Base-by-base conservation (phyloP, 2,113 vertebrate genomes). In the Pseudorhombus dupliciocellatus region DNA sequence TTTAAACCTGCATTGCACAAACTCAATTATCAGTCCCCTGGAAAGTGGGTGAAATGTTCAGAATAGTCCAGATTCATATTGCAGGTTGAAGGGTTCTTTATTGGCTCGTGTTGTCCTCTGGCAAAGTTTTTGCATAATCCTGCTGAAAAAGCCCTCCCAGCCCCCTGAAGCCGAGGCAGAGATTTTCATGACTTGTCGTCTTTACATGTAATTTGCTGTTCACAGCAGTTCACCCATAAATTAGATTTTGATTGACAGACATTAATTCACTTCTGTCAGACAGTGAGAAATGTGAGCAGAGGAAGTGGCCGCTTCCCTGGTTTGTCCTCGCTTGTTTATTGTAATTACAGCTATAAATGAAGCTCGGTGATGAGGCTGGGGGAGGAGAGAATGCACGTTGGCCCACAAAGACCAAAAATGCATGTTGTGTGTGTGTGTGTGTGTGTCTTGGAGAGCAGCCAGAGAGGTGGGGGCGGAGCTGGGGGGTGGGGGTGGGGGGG, bases 331-430 rank as follows among this genome's bases (percentile, higher is more conserved):
- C 42, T 73, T 63, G 81, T 88, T 88, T 88, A 73, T 88, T 90
- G 68, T 86, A 89, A 89, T 88, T 83, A 81, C 77, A 86, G 77
- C 75, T 85, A 76, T 83, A 87, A 84, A 89, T 84, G 78, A 90
- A 84, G 74, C 67, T 72, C 31, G 75, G 67, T 79, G 75, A 75
- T 73, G 66, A 56, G 30, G 22, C 0, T 31, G 73, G 84, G 81
- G 69, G 69, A 71, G 54, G 79, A 78, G 65, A 75, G 73, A 84
- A 83, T 69, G 77, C 78, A 68, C 71, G 46, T 26, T 25, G 37
- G 65, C 50, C 68, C 53, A 74, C 73, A 79, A 72, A 78, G 73
- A 74, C 57, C 50, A 73, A 81, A 74, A 74, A 70, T 21, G 56
- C 52, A 62, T 66, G 66, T 64, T 80, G 69, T 80, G 56, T 66